A percentile compares a stretch with the other conserved stretches of the same genome.
Conservation (phyloP, 2,888 invertebrate genomes). For the Andrena fulva region DNA sequence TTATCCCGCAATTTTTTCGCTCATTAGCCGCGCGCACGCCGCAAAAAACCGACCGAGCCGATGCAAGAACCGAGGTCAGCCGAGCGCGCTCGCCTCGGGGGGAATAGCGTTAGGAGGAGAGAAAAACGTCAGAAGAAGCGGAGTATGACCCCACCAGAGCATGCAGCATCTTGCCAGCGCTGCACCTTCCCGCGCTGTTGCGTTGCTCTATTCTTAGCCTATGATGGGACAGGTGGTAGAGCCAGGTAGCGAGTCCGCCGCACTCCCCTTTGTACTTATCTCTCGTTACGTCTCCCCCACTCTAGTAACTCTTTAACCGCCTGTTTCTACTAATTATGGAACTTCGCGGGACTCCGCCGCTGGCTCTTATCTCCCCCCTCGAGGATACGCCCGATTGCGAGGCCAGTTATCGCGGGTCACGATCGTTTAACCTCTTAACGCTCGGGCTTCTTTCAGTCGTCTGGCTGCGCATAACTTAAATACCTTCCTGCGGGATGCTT, state of each 20-base stretch:
- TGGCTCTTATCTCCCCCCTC: conserved; percentile 23
- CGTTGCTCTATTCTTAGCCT: conserved; percentile 82
- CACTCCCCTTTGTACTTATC: conserved; percentile 56
- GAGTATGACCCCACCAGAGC: conserved; percentile 63
- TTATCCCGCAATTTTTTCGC: conserved; percentile 76
- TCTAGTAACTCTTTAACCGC: conserved; percentile 41
- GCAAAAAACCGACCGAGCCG: conserved; percentile 49
- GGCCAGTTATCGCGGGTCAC: neutral
- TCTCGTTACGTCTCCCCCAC: conserved; percentile 50
- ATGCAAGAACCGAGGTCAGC: conserved; percentile 33
- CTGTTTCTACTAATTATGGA: conserved; percentile 63
- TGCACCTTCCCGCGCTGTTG: conserved; percentile 58
- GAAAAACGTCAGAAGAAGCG: conserved; percentile 53
- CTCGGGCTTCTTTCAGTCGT: neutral
- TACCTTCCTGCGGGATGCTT: neutral
- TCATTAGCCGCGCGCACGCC: conserved; percentile 65
- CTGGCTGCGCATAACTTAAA: neutral
- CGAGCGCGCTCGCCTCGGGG: conserved; percentile 38
- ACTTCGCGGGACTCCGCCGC: conserved; percentile 14
- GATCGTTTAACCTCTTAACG: conserved; percentile 14
- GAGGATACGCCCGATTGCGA: neutral
- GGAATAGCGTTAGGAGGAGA: conserved; percentile 58
- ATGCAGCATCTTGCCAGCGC: conserved; percentile 67
- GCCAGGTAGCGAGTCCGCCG: conserved; percentile 57
- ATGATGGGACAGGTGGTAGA: conserved; percentile 81